Base-by-base conservation (phyloP, 2,888 invertebrate species). In the Argyresthia albistria region DNA sequence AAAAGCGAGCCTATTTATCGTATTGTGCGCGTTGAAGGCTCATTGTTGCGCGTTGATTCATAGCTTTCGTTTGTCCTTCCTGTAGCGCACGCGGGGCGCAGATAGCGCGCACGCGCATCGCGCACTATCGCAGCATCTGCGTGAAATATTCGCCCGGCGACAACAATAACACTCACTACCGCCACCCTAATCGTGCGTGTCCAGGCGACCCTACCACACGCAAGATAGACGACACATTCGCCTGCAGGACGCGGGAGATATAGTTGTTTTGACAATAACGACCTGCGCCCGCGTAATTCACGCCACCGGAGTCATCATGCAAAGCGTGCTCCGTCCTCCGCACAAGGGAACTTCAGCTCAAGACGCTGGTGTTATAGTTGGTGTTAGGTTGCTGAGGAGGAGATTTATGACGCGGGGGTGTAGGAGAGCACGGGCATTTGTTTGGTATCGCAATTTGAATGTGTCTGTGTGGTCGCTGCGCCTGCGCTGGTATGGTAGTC, bases 261-360 rank as follows among this genome's bases (percentile, higher is more conserved):
- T 12, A 11, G 45, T 14, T 9, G 45, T 45, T 11, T 35, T 46
- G 51, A 61, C 62, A 60, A 59, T 80, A 82, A 79, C 78, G 77
- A 81, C 73, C 78, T 70, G 77, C 70, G 76, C 65, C 64, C 80
- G 82, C 81, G 83, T 82, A 84, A 84, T 84, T 84, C 84, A 81
- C 84, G 81, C 83, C 80, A 74, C 70, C 67, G 74, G 75, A 74
- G 70, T 78, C 80, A 76, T 83, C 84, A 83, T 84, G 83, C 83
- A 83, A 82, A 82, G 80, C 75, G 76, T 63, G 60, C 58, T 58
- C 55, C 51, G 43, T 39, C 36, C 39, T 25, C 15, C 43, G 11
- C 55, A 55, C 35, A 14, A 14, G 58, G 14, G 70, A 60, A 62
- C 11, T 52, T 45, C 15, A 66, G 69, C 56, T 54, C 68, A 60